Conservation (phyloP, 1,140 invertebrate species). For the Megalopta genalis region DNA sequence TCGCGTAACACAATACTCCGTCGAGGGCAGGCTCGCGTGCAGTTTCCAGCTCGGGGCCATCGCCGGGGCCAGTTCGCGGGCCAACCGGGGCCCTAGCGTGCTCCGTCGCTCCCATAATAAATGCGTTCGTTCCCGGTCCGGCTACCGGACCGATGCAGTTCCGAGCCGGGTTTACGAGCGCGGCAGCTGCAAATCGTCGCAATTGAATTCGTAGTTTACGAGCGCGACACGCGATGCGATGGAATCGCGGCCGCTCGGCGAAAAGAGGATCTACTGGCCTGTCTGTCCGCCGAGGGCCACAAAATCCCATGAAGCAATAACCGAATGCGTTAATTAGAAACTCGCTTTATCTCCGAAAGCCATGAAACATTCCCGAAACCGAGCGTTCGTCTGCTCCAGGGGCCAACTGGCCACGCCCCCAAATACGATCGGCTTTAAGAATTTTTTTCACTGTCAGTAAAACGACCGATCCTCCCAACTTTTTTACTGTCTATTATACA, state of each 20-base stretch:
- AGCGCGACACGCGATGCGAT: conserved; percentile 11
- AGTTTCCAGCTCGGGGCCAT: not conserved
- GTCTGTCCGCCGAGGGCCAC: too few species aligned
- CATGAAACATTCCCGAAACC: too few species aligned
- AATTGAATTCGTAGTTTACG: conserved; percentile 13
- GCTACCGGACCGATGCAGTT: conserved; percentile 1
- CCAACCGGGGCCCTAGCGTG: conserved; percentile 3
- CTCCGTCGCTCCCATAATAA: not conserved
- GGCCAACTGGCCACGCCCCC: too few species aligned
- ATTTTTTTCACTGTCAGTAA: too few species aligned
- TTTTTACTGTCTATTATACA: too few species aligned
- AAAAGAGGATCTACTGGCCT: not conserved
- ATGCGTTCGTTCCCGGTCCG: not conserved
- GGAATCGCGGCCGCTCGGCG: not conserved
- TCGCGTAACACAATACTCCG: conserved; percentile 18
- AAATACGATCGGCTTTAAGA: too few species aligned
- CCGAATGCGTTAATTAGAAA: too few species aligned
- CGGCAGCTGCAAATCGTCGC: conserved; percentile 6
- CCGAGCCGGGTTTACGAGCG: not conserved
- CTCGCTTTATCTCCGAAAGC: too few species aligned
- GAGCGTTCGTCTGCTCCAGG: too few species aligned
- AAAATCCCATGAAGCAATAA: too few species aligned
- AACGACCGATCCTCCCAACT: too few species aligned
- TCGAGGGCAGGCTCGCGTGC: not conserved
- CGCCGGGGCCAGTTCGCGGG: not conserved